These are phyloP conservation scores for Carapus acus DNA, from an alignment of 2,797 vertebrate genomes.

Conservation along the genomic window DNA sequence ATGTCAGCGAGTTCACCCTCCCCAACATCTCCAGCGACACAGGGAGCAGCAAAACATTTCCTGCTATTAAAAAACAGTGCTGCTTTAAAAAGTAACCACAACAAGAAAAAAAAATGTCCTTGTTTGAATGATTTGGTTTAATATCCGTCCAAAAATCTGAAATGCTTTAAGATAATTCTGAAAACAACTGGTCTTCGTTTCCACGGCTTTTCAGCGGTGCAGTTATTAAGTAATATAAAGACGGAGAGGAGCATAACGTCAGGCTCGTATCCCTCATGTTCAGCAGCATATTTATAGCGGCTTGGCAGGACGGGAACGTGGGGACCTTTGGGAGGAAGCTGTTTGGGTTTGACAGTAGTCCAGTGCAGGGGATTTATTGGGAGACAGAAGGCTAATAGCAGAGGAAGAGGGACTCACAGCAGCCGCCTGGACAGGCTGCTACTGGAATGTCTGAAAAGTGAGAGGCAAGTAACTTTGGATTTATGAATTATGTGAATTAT, in stretches of 20 bases:
- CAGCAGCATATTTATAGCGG: constrained; percentile 19
- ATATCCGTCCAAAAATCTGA: no score
- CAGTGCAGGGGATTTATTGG: constrained; percentile 22
- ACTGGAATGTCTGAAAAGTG: constrained; percentile 14
- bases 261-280: constrained; percentile 3
- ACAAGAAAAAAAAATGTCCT: no score
- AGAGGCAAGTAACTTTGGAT: constrained; percentile 6
- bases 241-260: neutral
- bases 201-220: no score
- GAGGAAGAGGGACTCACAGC: constrained; percentile 16
- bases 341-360: constrained; percentile 25
- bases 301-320: constrained; percentile 34
- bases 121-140: no score
- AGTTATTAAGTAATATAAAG: constrained; percentile 7
- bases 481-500: constrained; percentile 5
- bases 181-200: no score
- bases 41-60: no score
- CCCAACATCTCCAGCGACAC: no score
- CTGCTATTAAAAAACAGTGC: no score
- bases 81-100: no score
- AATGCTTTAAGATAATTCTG: no score
- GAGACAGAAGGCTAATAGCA: constrained; percentile 13
- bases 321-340: constrained; percentile 30
- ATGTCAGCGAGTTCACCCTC: no score
- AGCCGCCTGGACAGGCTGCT: constrained; percentile 9